A percentile compares a stretch with the other conserved stretches of the same genome.
Evolutionary conservation across 2,888 invertebrate genomes (phyloP).

Genomic region (Barypeithes pellucidus): DNA sequence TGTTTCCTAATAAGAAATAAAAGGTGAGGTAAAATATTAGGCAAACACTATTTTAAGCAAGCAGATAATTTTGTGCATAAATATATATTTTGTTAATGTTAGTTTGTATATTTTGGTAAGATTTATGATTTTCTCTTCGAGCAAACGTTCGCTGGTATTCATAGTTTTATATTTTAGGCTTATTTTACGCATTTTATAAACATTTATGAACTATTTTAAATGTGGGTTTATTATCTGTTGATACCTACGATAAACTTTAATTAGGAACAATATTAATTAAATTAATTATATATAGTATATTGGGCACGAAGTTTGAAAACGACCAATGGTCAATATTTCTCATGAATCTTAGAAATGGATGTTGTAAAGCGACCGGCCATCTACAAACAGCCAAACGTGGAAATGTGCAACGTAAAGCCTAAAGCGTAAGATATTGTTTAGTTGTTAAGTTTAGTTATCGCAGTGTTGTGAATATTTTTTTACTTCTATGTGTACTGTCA

Average conservation of each 20-base stretch:
- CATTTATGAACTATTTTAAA: background rate
- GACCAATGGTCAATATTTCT: too few species aligned
- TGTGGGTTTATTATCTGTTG: background rate
- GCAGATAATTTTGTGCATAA: constrained; percentile 15
- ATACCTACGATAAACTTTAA: background rate
- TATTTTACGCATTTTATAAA: constrained; percentile 15
- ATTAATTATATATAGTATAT: too few species aligned
- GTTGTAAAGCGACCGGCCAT: too few species aligned
- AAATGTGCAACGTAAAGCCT: too few species aligned
- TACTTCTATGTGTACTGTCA: too few species aligned
- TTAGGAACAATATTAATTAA: background rate
- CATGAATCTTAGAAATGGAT: too few species aligned
- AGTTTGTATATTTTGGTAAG: constrained; percentile 19
- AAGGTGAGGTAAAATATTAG: constrained; percentile 3
- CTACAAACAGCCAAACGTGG: too few species aligned
- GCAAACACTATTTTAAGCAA: constrained; percentile 13
- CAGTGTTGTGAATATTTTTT: too few species aligned
- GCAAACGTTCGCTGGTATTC: background rate
- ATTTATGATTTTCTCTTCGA: constrained; percentile 3
- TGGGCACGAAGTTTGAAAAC: too few species aligned
- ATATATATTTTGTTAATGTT: constrained; percentile 22
- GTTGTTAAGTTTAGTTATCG: too few species aligned
- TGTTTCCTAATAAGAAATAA: background rate
- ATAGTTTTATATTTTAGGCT: constrained; percentile 12
- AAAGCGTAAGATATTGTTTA: too few species aligned